Base-by-base conservation (phyloP, 2,888 invertebrate species). In the Magallana nippona region DNA sequence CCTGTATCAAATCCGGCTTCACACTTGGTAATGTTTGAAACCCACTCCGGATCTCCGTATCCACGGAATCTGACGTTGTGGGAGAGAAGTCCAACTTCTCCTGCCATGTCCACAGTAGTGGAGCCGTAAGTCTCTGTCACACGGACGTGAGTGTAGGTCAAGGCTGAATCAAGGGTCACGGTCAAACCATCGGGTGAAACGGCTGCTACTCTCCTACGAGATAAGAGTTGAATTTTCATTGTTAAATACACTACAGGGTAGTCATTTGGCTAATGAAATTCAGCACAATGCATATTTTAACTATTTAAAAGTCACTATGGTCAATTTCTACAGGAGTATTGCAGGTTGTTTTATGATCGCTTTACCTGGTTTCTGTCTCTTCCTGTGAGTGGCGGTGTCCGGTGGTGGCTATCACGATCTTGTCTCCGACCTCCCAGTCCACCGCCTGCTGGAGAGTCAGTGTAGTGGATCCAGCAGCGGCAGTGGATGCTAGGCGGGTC, bases 1-100 rank as follows among this genome's bases (percentile, higher is more conserved):
- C 93, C 93, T 83, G 93, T 86, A 81, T 93, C 88, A 86, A 93
- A 93, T 11, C 94, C 93, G 19, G 83, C 90, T 2, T 86, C 87
- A 88, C 94, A 94, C 1, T 90, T 90, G 60, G 89, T 88, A 55
- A 93, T 92, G 13, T 83, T 82, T 0, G 88, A 89, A 56, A 89
- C 81, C 91, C 92, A 93, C 22, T 90, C 87, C 13, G 77, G 62
- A 78, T 92, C 86, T 27, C 56, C 58, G 11, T 55, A 82, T 10
- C 93, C 93, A 62, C 89, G 83, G 57, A 93, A 88, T 19, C 88
- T 84, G 15, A 93, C 89, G 83, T 93, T 93, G 60, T 88, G 88
- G 1, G 89, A 89, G 32, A 93, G 86, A 44, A 92, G 85, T 5
- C 92, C 93, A 10, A 93, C 92, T 82, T 93, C 93, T 11, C 90